Evolutionary conservation across 1,140 invertebrate species (phyloP), one percentile per base, ranked within the genome.

Genomic region (Tribolium castaneum): DNA sequence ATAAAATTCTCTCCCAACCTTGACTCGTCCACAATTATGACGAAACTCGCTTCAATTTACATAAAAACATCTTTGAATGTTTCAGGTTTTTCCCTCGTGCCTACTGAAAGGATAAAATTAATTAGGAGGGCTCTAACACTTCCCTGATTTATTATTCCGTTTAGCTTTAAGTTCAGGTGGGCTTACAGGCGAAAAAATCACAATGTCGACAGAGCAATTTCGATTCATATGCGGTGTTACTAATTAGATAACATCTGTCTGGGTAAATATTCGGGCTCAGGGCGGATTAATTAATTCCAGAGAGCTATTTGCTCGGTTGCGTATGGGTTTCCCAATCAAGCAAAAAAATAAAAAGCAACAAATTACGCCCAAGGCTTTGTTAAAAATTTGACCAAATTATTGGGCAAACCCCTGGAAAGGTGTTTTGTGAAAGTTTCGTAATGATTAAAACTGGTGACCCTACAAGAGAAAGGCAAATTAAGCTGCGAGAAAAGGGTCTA

Each of bases 21-120:
- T 45, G 39, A 30, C 25, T 30, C 25, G 25, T 30, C 39, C 39
- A 45, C 39, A 9, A 9, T 45, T 45, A 45, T 45, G 39, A 45
- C 39, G 1, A 45, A 52, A 52, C 16, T 50, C 12, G 6, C 51
- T 13, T 13, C 51, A 16, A 14, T 13, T 12, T 19, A 7, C 16
- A 52, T 14, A 16, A 52, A 52, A 52, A 22, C 54, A 59, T 59
- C 54, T 59, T 59, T 25, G n/a, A 22, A 59, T 59, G 13, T 59
- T 30, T 19, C 13, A 19, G 1, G 19, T 59, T 59, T 59, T 14
- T 59, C 10, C 7, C 14, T 16, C 30, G 7, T 10, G 12, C 10
- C 25, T 22, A 34, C 59, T 22, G 12, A 35, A 39, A 66, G 30
- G 59, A 66, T 66, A 66, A 66, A 66, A 34, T 66, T 66, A 66